Base-by-base conservation (phyloP, 2,888 invertebrate species). In the Dicycla oo region DNA sequence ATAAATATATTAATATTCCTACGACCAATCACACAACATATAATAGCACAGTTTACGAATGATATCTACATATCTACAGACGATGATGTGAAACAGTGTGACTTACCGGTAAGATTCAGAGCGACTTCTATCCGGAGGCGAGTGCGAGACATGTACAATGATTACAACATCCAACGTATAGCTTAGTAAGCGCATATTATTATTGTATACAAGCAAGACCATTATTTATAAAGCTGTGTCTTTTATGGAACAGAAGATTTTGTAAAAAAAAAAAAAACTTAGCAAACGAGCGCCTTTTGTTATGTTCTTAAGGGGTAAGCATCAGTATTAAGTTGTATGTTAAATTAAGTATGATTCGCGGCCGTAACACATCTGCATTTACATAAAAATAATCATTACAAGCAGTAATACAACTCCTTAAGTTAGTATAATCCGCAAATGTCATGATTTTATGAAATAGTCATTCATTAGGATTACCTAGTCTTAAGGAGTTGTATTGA, bases 61-160 rank as follows among this genome's bases (percentile, higher is more conserved):
- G 51, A 53, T 23, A 26, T 6, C 34, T 40, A 45, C 15, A 38
- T 34, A 53, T 75, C n/a, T 57, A 77, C 77, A 56, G 49, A 62
- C 15, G 13, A 71, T 45, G 74, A 34, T 7, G 13, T 43, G 74
- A 65, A 38, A 47, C 11, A 20, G 69, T 47, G 82, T 82, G 82
- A 93, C 93, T 93, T 91, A 93, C 93, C 93, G 81, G 74, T 91
- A 53, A 92, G 69, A 69, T 93, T 93, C 73, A 91, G 77, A 87
- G 87, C 89, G 75, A 93, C 91, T 78, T 88, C 93, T 93, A 83
- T 91, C 92, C 75, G 65, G 58, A 63, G 86, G 90, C 83, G 85
- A 88, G 91, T 88, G 84, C 77, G 68, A 86, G 84, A 92, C 86
- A 92, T 89, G 87, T 85, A 90, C 84, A 92, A 86, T 88, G 86